phyloP scores from a whole-genome alignment of 2,888 invertebrate genomes.

The Tenthredo distinguenda region DNA sequence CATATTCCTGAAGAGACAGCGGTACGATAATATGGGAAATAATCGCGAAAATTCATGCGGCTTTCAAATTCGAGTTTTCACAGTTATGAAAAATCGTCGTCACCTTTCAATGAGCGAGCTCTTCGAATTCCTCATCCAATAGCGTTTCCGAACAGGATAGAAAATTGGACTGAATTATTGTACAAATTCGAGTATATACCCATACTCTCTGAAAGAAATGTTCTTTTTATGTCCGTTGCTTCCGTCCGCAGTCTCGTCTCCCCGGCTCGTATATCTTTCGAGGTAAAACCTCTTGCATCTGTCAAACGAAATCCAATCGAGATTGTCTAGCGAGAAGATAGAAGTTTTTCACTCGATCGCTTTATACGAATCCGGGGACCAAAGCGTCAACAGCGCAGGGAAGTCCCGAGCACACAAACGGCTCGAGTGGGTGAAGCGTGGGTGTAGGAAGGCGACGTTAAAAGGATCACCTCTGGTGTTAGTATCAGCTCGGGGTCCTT shows the following conservation, averaged over 20 bases:
- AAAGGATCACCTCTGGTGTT: slow-evolving; percentile 52
- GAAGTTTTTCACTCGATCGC: slow-evolving; percentile 23
- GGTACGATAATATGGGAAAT: not conserved
- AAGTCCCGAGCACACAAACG: slow-evolving; percentile 48
- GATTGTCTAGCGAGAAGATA: slow-evolving; percentile 26
- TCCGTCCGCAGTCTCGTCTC: not conserved
- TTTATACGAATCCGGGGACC: slow-evolving; percentile 9
- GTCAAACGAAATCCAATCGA: slow-evolving; percentile 26
- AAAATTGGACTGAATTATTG: not conserved
- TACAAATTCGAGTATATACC: not conserved
- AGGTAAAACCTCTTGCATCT: not conserved
- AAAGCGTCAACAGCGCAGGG: slow-evolving; percentile 31
- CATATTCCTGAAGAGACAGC: not conserved
- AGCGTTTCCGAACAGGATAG: not conserved
- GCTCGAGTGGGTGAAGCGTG: slow-evolving; percentile 34
- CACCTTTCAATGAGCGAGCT: not conserved
- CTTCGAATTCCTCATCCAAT: not conserved
- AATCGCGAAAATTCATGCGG: not conserved
- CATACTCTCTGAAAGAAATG: not conserved
- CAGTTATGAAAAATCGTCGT: not conserved
- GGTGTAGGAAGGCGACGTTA: slow-evolving; percentile 45
- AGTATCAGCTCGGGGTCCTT: slow-evolving; percentile 68
- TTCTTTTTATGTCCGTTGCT: not conserved
- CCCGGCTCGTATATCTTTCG: not conserved
- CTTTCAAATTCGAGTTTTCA: not conserved